Base-by-base conservation (phyloP, 1,140 invertebrate genomes). In the Heliconius himera region DNA sequence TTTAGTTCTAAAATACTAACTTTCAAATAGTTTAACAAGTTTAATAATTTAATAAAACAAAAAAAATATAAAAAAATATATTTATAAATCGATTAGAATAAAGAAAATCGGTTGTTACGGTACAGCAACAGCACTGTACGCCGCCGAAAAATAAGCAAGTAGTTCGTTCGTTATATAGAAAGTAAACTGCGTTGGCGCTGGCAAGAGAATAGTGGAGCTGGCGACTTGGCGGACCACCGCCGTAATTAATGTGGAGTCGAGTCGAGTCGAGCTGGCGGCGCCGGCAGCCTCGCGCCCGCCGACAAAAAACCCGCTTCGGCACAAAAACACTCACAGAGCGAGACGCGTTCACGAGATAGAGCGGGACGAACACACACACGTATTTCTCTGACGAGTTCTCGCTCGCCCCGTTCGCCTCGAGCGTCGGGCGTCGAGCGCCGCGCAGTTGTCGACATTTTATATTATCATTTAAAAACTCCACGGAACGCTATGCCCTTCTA, bases 271-370 rank as follows among this genome's bases (percentile, higher is more conserved):
- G 87, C 90, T 89, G 89, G 81, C 90, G 91, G 88, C 90, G 90
- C 89, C 91, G 90, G 83, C 91, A 93, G 90, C 91, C 91, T 90
- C 88, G 90, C 83, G 82, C 83, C 86, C 84, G 85, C 85, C 85
- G 85, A 93, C 91, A 94, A 94, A 94, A 94, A 94, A 94, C 93
- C 92, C 92, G 93, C 91, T 90, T 85, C 90, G 91, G 85, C 90
- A 93, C 90, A 94, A 93, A 93, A 94, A 94, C 91, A 93, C 90
- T 86, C 85, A 89, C 73, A 80, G 91, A 94, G 84, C 83, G 91
- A 81, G 92, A 93, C 87, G 20, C 73, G 70, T 66, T 81, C 73
- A 85, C 83, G 82, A 22, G 92, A 16, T 54, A 86, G 88, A 93
- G 81, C 74, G 89, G 74, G 88, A 93, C 87, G 33, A 74, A 71